Conservation (phyloP, 2,797 vertebrate genomes). For the Nasua narica region DNA sequence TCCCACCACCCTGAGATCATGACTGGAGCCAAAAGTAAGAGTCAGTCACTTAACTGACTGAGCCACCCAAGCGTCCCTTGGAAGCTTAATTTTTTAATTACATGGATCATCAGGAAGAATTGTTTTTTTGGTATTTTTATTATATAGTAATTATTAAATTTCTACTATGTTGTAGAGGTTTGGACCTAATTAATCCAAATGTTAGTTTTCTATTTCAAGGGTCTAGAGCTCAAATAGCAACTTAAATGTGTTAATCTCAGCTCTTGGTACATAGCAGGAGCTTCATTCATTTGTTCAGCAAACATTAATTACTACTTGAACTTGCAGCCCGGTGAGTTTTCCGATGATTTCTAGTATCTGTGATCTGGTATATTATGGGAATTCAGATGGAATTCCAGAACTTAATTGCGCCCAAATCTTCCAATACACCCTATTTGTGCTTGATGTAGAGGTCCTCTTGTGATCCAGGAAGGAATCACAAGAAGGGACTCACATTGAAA, state of each 20-base stretch:
- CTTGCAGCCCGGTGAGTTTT: not conserved
- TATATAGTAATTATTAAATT: not conserved
- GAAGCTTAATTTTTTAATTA: not conserved
- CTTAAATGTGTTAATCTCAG: conserved; percentile 53
- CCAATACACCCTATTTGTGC: not conserved
- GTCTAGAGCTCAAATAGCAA: conserved; percentile 53
- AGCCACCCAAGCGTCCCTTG: not conserved
- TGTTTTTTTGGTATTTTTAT: not conserved
- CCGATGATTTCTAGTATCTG: conserved; percentile 26
- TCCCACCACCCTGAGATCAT: not conserved
- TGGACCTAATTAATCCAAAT: conserved; percentile 30
- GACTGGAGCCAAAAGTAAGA: not conserved
- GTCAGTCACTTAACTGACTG: not conserved
- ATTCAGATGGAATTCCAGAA: conserved; percentile 22
- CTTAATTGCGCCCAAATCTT: not conserved
- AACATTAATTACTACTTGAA: conserved; percentile 48
- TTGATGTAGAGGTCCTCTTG: not conserved
- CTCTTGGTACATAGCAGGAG: not conserved
- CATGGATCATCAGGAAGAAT: not conserved
- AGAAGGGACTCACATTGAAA: not conserved
- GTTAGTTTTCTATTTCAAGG: conserved; percentile 49
- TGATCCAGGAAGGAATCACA: not conserved
- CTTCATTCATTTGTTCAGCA: conserved; percentile 42
- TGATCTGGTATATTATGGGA: not conserved
- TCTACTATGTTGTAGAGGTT: not conserved